Evolutionary conservation across 2,113 vertebrate genomes (phyloP), one percentile per base, ranked within the genome.

Genomic region (Zosterops lateralis): DNA sequence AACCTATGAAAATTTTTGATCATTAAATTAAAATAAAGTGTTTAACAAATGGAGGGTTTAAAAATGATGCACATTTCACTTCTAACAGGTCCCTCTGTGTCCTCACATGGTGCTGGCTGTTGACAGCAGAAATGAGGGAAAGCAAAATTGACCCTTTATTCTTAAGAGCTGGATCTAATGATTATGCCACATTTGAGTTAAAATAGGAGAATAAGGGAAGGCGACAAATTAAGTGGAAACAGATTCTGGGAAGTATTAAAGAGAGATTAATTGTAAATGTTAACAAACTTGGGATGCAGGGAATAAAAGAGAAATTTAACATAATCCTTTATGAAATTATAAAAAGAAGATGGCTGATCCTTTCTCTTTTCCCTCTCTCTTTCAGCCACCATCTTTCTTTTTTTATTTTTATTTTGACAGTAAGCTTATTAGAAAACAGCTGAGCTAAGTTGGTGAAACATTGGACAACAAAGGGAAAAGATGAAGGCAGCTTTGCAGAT

Each of bases 251-350:
- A 45, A 91, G 12, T 68, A 76, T 68, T 53, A 90, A 87, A 82
- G 31, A 94, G 66, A 94, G 73, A 94, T 94, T 88, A 87, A 96
- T 87, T 61, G 47, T n/a, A 83, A 96, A 89, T 4, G 3, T 85
- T 94, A 93, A 64, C 28, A 82, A 93, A 90, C 9, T 57, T 17
- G 10, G 4, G 24, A 92, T 84, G 57, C 18, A 86, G 45, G 7
- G 11, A 5, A 42, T 44, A 82, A 88, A 58, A 54, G 58, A 31
- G 19, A 64, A 38, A 86, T 90, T 84, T 92, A 90, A 64, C 47
- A 90, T 95, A 94, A 94, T 96, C 75, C 50, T 74, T 86, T 94
- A 79, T 34, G 21, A 88, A 93, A 95, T 92, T 54, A 64, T 57
- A 74, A 71, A 85, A 58, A 73, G 65, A 92, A 95, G 71, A 70